Conservation (phyloP, 2,888 invertebrate genomes). For the Prosapia bicincta region DNA sequence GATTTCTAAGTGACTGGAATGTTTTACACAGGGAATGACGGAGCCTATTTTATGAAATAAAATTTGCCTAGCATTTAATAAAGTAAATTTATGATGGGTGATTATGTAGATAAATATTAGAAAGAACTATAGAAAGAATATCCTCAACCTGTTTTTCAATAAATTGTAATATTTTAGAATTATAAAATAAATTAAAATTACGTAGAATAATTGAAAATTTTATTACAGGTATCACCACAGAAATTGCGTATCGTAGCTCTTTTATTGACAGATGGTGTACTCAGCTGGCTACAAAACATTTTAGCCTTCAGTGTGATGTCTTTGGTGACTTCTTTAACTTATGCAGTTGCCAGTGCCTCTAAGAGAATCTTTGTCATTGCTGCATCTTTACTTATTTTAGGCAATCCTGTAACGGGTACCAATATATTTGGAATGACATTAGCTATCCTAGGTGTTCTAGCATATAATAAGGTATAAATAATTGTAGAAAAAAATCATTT, state of each 20-base stretch:
- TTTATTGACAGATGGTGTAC: conserved; percentile 72
- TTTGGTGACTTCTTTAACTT: conserved; percentile 87
- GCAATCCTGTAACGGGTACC: conserved; percentile 84
- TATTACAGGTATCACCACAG: conserved; percentile 50
- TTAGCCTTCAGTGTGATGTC: conserved; percentile 92
- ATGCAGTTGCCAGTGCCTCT: conserved; percentile 93
- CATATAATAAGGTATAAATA: conserved; percentile 74
- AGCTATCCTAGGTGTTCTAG: conserved; percentile 85
- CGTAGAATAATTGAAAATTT: no score
- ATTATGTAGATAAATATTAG: no score
- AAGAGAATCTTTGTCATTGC: conserved; percentile 91
- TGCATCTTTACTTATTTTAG: conserved; percentile 79
- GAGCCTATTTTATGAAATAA: no score
- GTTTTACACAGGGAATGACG: no score
- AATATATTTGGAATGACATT: conserved; percentile 89
- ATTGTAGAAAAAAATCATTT: no score
- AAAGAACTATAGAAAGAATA: no score
- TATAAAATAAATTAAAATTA: no score
- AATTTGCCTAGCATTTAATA: no score
- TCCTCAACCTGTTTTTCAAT: no score
- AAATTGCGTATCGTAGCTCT: conserved; percentile 56
- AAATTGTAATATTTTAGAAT: no score
- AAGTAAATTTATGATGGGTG: no score
- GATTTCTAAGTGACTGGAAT: no score
- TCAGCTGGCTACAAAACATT: conserved; percentile 94